Base-by-base conservation (phyloP, 2,113 vertebrate species). In the Brachyistius frenatus region DNA sequence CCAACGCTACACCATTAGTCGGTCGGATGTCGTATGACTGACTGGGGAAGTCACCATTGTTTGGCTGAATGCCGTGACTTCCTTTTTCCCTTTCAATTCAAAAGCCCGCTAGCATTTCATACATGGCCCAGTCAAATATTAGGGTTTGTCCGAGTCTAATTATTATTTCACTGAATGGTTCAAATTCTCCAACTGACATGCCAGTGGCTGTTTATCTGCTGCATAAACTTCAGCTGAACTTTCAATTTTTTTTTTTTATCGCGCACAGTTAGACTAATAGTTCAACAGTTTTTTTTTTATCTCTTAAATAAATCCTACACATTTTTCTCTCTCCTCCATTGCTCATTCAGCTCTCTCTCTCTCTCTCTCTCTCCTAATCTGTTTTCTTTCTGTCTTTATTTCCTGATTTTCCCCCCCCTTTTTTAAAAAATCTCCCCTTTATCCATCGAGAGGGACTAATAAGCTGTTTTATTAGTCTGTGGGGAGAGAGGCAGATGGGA, bases 401-500 rank as follows among this genome's bases (percentile, higher is more conserved):
- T 78, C 30, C 39, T 46, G 31, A 31, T 16, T 61, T 67, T 80
- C 36, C 49, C 57, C 57, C 53, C 66, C 49, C n/a, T n/a, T 39
- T 54, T 67, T 83, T 55, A 49, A 53, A 71, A 75, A 71, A 66
- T 50, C 55, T 65, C 23, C 15, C 44, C 41, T 79, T 85, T 65
- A 80, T 80, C 71, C 66, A 52, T 73, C 81, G 39, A 74, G 66
- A 56, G 71, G 58, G 74, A 74, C 76, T 81, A 87, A 87, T 87
- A 75, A 84, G 76, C 64, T 53, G 76, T 44, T 36, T 86, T 76
- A 41, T 75, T 73, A 82, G 69, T 76, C 72, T 66, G 63, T 35
- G 72, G 76, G 78, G 69, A 78, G 73, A 65, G 46, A 87, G 60
- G 65, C 52, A 85, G 74, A 81, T 87, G 76, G 84, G 70, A 85